Conservation (phyloP, 2,113 vertebrate species). For the Leptosomus discolor region DNA sequence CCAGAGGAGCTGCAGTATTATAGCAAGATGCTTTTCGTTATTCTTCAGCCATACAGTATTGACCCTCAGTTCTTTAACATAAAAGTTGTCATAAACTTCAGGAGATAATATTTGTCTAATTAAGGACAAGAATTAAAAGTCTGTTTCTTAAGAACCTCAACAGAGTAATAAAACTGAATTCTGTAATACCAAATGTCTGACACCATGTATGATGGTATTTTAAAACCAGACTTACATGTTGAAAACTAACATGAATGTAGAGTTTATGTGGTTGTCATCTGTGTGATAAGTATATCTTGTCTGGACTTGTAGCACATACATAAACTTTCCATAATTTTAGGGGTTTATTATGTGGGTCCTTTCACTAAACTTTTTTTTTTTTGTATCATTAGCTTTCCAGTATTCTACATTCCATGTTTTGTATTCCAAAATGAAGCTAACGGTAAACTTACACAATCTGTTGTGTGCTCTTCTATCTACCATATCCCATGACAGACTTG, state of each 20-base stretch:
- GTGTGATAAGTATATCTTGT: not conserved
- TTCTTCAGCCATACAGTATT: not conserved
- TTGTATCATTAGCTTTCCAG: not conserved
- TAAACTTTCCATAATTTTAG: not conserved
- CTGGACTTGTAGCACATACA: not conserved
- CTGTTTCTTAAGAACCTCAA: not conserved
- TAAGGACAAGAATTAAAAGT: not conserved
- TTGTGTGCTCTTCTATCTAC: not conserved
- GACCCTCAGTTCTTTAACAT: not conserved
- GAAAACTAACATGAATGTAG: not conserved
- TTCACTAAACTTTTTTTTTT: not conserved
- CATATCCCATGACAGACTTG: not conserved
- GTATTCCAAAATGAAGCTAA: not conserved
- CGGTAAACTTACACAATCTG: not conserved
- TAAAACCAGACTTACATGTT: not conserved
- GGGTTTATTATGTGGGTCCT: not conserved
- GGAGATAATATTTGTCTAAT: not conserved
- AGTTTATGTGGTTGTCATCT: not conserved
- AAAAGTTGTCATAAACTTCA: rapidly evolving
- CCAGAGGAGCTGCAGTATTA: not conserved
- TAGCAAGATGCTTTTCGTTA: not conserved
- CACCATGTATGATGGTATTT: not conserved
- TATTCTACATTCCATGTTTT: not conserved
- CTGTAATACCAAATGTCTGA: not conserved
- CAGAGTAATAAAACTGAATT: not conserved